Conservation (phyloP, 2,797 vertebrate genomes). For the Discoglossus pictus region DNA sequence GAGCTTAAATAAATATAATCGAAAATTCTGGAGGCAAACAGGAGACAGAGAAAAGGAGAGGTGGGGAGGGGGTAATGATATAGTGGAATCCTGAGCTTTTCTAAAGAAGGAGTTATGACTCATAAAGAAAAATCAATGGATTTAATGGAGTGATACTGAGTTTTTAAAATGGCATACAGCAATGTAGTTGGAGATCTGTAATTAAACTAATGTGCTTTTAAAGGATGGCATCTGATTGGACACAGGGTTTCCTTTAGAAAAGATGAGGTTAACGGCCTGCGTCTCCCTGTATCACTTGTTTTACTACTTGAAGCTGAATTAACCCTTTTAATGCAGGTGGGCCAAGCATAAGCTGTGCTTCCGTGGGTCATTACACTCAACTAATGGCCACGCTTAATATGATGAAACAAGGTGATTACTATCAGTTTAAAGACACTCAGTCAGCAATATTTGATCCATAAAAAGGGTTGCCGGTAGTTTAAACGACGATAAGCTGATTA, state of each 20-base stretch:
- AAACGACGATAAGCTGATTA: no score
- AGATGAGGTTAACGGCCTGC: conserved; percentile 47
- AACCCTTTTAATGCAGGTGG: conserved; percentile 28
- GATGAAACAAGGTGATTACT: background rate
- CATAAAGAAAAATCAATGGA: conserved; percentile 52
- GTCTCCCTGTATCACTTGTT: conserved; percentile 36
- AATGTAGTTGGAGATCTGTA: conserved; percentile 51
- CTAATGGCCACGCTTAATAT: conserved; percentile 2
- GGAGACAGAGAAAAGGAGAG: conserved; percentile 11
- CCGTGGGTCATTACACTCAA: background rate
- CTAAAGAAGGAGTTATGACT: conserved; percentile 52
- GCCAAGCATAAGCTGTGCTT: background rate
- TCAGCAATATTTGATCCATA: no score
- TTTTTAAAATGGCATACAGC: conserved; percentile 52
- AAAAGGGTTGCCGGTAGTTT: no score
- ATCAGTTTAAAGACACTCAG: no score
- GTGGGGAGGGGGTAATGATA: conserved; percentile 43
- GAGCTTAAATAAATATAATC: conserved; percentile 49
- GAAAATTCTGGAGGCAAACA: conserved; percentile 40
- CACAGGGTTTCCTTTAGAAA: conserved; percentile 38
- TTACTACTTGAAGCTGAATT: conserved; percentile 40
- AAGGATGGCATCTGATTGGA: conserved; percentile 49
- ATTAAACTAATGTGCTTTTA: conserved; percentile 54
- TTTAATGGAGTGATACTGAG: conserved; percentile 53
- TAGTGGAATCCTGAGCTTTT: conserved; percentile 45